Base-by-base conservation (phyloP, 2,888 invertebrate genomes). In the Acronicta psi region DNA sequence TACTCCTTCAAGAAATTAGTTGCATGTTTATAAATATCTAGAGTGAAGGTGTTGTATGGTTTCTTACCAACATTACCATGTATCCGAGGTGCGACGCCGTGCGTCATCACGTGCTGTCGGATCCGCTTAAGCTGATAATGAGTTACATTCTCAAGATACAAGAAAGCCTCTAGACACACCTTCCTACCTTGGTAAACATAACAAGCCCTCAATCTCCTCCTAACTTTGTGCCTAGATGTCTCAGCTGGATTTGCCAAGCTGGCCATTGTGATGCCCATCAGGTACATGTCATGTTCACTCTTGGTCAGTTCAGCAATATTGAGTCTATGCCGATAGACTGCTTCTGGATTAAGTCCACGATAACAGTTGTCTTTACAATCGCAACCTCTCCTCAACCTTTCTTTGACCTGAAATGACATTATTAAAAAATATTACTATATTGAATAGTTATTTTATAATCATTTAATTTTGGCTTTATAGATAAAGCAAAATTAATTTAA, bases 251-350 rank as follows among this genome's bases (percentile, higher is more conserved):
- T 97, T 0, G 96, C 96, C 69, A 97, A 90, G 75, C 97, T 97
- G 0, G 97, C 97, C 97, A 97, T 97, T 2, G 97, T 97, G 29
- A 97, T 96, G n/a, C 97, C 97, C 97, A 97, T 97, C 77, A 97
- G 90, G 83, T 97, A 97, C 97, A 97, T 97, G 85, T 97, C 97
- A 86, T 97, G 97, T 86, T 97, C 97, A 55, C 96, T 96, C 88
- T 97, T 97, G 0, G 97, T 97, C 59, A 97, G 84, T 85, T 97
- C 97, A 0, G 97, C 97, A 62, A 97, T 97, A 79, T 97, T 97
- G 36, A 97, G 89, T 72, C 97, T 93, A 84, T 97, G 97, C 46
- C 96, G 95, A 82, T 96, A 97, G 1, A 97, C 97, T 75, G 95
- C 96, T 77, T 97, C 97, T 0, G 97, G 95, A 83, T 96, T 96